phyloP scores from a whole-genome alignment of 2,113 vertebrate genomes.

The Oryzias melastigma region DNA sequence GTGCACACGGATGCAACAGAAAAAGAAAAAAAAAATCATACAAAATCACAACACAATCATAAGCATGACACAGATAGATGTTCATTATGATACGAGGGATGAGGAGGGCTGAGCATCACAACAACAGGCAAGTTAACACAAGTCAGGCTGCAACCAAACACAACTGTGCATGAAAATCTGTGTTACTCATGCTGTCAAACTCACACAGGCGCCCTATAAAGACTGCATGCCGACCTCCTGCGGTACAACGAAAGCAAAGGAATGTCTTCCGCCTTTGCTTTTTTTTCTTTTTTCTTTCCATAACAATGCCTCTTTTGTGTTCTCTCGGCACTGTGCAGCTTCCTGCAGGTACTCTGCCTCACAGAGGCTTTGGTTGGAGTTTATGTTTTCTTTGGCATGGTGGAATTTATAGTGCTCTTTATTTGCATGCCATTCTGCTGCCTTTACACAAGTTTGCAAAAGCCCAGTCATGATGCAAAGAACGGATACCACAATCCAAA shows the following conservation, averaged over 20 bases:
- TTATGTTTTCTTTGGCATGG: slow-evolving; percentile 43
- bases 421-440: slow-evolving; percentile 4
- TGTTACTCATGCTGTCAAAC: slow-evolving; percentile 58
- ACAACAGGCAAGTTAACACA: slow-evolving; percentile 64
- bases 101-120: slow-evolving; percentile 31
- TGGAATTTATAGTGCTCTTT: slow-evolving; percentile 25
- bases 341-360: slow-evolving; percentile 16
- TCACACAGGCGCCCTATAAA: slow-evolving; percentile 50
- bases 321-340: slow-evolving; percentile 33
- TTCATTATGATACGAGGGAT: slow-evolving; percentile 11
- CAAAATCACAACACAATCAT: slow-evolving; percentile 36
- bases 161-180: slow-evolving; percentile 36
- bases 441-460: slow-evolving; percentile 22
- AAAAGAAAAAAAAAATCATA: slow-evolving; percentile 26
- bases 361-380: slow-evolving; percentile 41
- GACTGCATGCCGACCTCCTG: slow-evolving; percentile 56
- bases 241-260: slow-evolving; percentile 36
- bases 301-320: slow-evolving; percentile 69
- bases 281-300: slow-evolving; percentile 17
- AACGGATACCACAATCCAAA: too few species aligned
- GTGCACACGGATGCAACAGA: slow-evolving; percentile 25
- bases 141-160: slow-evolving; percentile 38
- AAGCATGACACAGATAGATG: slow-evolving; percentile 53
- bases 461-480: background rate
- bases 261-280: slow-evolving; percentile 35